Percentiles rank a stretch among this genome's conserved stretches.
Conservation (phyloP, 2,888 invertebrate genomes). For the Metalampra italica region DNA sequence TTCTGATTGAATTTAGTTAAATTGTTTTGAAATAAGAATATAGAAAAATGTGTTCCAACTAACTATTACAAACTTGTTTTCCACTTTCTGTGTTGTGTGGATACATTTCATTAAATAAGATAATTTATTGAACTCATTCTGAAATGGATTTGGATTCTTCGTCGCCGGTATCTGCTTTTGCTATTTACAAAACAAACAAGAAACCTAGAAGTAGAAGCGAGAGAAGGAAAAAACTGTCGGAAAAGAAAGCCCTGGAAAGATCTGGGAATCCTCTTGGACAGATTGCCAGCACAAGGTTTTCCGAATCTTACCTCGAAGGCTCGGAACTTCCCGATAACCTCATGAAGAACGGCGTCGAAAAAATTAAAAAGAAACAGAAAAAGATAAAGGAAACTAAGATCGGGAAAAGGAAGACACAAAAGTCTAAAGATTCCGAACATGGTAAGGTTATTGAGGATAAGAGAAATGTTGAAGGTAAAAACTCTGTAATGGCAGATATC, state of each 20-base stretch:
- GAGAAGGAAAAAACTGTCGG: conserved; percentile 33
- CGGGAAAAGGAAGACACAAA: conserved; percentile 45
- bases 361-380: conserved; percentile 47
- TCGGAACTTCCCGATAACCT: conserved; percentile 25
- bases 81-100: too few relatives aligned
- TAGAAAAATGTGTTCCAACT: too few relatives aligned
- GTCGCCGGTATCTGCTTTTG: conserved; percentile 59
- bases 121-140: too few relatives aligned
- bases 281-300: conserved; percentile 14
- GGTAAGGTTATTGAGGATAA: conserved; percentile 6
- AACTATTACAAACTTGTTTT: too few relatives aligned
- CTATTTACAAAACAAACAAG: conserved; percentile 44
- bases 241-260: conserved; percentile 32
- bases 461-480: conserved; percentile 8
- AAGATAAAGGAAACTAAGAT: conserved; percentile 42
- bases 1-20: too few relatives aligned
- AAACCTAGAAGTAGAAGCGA: conserved; percentile 25
- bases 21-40: too few relatives aligned
- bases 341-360: conserved; percentile 38
- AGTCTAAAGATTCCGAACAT: conserved; percentile 16
- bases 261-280: conserved; percentile 2
- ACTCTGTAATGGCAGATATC: conserved; percentile 32
- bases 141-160: conserved; percentile 30
- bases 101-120: too few relatives aligned
- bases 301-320: conserved; percentile 22